Percentiles rank a stretch among this genome's conserved stretches.
Conservation (phyloP, 2,888 invertebrate genomes). For the Cephus runcator region DNA sequence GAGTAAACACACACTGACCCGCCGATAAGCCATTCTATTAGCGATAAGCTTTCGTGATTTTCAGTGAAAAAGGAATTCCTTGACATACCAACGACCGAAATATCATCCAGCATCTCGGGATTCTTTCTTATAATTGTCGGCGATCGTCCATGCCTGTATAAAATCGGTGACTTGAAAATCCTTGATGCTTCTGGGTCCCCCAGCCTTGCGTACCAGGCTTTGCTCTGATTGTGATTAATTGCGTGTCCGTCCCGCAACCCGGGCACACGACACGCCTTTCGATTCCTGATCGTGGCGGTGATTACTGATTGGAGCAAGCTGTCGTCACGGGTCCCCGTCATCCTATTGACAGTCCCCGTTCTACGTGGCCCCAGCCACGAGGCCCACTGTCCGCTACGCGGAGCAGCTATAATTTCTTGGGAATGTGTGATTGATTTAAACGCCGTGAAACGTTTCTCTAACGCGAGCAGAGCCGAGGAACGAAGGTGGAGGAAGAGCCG, state of each 20-base stretch:
- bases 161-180: background rate
- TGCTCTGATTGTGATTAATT: background rate
- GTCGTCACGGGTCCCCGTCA: conserved; percentile 1
- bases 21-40: background rate
- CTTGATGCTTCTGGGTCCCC: background rate
- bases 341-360: conserved; percentile 11
- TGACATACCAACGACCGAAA: background rate
- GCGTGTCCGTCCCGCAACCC: background rate
- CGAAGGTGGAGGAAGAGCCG: background rate
- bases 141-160: background rate
- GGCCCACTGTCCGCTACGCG: background rate
- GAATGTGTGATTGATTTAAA: conserved; percentile 48
- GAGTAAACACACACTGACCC: background rate
- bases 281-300: background rate
- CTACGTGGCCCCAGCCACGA: background rate
- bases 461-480: conserved; percentile 4
- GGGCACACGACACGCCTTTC: background rate
- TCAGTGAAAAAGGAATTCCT: background rate
- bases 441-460: conserved; percentile 28
- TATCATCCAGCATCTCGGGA: background rate
- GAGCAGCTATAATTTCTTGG: conserved; percentile 37
- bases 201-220: background rate
- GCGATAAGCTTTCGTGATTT: background rate
- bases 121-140: conserved; percentile 5
- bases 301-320: background rate